Evolutionary conservation across 2,113 vertebrate species (phyloP), one percentile per base, ranked within the genome.

Genomic region (Clarias macrocephalus): DNA sequence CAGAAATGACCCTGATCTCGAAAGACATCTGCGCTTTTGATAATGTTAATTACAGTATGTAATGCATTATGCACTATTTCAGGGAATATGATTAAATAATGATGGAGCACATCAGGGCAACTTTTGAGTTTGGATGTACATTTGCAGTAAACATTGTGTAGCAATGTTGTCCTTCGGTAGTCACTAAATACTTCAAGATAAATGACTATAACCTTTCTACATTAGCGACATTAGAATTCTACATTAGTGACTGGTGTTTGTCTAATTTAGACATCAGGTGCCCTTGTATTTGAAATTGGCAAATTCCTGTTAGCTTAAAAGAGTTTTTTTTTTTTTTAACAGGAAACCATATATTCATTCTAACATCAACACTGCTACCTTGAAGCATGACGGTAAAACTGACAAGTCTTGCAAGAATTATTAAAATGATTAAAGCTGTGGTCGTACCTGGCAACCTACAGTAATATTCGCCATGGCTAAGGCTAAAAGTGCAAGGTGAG

Each of bases 41-140:
- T 56, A 79, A 54, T 54, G 25, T 65, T 85, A 87, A 89, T 82
- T 83, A 42, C 42, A 5, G 42, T 7, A 72, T 82, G 37, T 54
- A 19, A 79, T 57, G n/a, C 23, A 19, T 75, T 84, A 85, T 85
- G 48, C 25, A 21, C 66, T 84, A 82, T 85, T 87, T 85, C 60
- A 19, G 57, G 66, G 73, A 89, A 70, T 52, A 84, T 48, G 83
- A 63, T 82, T 63, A 85, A n/a, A 79, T 72, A 30, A 68, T 80
- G 30, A 52, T 54, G 28, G 52, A 86, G 16, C 5, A 54, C 80
- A 86, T 83, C 62, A 84, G 62, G 83, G 84, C 84, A 56, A 66
- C n/a, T 18, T 63, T 48, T 18, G 62, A 28, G 13, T 48, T 42
- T 82, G 52, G 30, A 42, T 28, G 42, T 25, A 37, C 42, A 87